Evolutionary conservation across 2,797 vertebrate species (phyloP).

Genomic region (Aulostomus chinensis): DNA sequence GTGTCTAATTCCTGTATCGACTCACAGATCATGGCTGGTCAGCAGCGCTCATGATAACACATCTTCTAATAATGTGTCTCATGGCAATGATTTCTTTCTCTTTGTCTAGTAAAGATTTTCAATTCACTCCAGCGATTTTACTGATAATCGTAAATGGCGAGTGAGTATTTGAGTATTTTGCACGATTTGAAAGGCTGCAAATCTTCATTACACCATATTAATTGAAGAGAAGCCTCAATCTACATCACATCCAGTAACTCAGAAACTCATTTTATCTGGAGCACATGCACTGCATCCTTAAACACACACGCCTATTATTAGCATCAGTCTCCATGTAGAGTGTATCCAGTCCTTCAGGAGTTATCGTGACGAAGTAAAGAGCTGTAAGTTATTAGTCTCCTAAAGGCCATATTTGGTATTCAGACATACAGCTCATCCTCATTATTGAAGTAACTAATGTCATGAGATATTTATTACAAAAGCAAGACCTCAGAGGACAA

Average conservation of each 20-base stretch:
- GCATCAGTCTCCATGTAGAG: slow-evolving; percentile 19
- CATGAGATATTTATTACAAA: slow-evolving; percentile 47
- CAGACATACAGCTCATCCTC: slow-evolving; percentile 16
- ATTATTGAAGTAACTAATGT: slow-evolving; percentile 43
- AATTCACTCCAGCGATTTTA: slow-evolving; percentile 20
- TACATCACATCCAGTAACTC: not conserved
- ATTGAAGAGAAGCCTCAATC: slow-evolving; percentile 16
- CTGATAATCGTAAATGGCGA: too few species aligned
- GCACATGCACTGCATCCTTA: too few species aligned
- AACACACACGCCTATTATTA: too few species aligned
- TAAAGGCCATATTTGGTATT: slow-evolving; percentile 25
- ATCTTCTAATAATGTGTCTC: not conserved
- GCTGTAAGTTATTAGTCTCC: slow-evolving; percentile 26
- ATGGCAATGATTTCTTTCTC: slow-evolving; percentile 14
- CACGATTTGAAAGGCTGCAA: slow-evolving; percentile 2
- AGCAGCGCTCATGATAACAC: slow-evolving; percentile 43
- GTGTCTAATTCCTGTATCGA: slow-evolving; percentile 39
- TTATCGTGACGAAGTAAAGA: slow-evolving; percentile 40
- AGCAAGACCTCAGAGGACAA: slow-evolving; percentile 48
- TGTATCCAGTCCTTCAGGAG: too few species aligned
- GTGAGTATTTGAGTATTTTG: slow-evolving; percentile 9
- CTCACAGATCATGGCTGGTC: slow-evolving; percentile 55
- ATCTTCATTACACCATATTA: slow-evolving; percentile 32
- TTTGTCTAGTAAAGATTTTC: slow-evolving; percentile 17
- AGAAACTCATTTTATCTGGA: slow-evolving; percentile 13